phyloP scores from a whole-genome alignment of 2,888 invertebrate species.

The Tillus elongatus region DNA sequence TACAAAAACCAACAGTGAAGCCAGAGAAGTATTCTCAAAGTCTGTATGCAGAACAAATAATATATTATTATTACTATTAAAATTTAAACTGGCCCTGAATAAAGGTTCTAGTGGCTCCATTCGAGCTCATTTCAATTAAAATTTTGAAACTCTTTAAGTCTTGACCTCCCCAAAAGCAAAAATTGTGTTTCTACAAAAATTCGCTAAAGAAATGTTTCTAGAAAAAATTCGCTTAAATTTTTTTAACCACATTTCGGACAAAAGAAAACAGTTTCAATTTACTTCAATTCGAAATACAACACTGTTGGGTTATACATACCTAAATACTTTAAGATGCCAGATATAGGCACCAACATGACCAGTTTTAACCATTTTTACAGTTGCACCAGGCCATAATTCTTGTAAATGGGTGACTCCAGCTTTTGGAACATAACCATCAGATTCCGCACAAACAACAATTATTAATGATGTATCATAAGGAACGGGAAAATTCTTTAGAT shows the following conservation, averaged over 20 bases:
- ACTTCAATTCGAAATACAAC: no score
- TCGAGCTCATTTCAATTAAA: no score
- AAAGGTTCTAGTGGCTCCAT: no score
- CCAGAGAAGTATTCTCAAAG: no score
- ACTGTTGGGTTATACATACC: no score
- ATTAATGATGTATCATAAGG: slow-evolving; percentile 83
- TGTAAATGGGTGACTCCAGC: slow-evolving; percentile 72
- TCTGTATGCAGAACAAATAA: no score
- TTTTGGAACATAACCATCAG: slow-evolving; percentile 86
- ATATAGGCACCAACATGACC: slow-evolving; percentile 88
- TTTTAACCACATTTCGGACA: background rate
- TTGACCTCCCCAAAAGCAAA: no score
- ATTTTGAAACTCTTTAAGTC: no score
- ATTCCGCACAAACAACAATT: slow-evolving; percentile 81
- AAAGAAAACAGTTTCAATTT: no score
- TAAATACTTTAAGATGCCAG: slow-evolving; percentile 76
- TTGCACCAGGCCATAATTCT: slow-evolving; percentile 89
- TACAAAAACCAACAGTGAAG: no score
- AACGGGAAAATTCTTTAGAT: slow-evolving; percentile 83
- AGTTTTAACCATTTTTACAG: slow-evolving; percentile 77
- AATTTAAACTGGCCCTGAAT: no score
- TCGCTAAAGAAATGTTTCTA: background rate
- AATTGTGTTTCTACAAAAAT: slow-evolving; percentile 5
- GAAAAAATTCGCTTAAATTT: background rate
- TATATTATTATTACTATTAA: no score